phyloP scores from a whole-genome alignment of 2,888 invertebrate species.

The Ophonus ardosiacus region DNA sequence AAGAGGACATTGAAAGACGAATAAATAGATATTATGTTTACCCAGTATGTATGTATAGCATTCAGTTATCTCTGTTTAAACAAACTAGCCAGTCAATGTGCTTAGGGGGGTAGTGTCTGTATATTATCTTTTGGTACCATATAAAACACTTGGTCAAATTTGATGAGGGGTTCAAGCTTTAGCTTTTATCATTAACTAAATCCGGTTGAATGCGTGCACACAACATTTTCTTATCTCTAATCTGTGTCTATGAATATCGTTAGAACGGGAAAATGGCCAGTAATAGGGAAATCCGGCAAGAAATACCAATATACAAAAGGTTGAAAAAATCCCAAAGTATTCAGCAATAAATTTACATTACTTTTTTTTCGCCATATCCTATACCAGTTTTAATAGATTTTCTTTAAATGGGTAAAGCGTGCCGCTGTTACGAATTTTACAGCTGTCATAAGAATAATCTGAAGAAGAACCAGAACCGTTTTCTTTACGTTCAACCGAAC shows the following conservation, averaged over 20 bases:
- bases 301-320: background rate
- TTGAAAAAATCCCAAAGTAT: background rate
- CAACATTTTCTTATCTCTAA: conserved; percentile 9
- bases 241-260: conserved; percentile 21
- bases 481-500: too few species aligned
- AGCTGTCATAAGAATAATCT: too few species aligned
- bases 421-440: too few species aligned
- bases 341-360: background rate
- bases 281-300: background rate
- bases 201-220: conserved; percentile 29
- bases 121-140: conserved; percentile 27
- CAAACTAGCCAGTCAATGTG: background rate
- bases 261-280: background rate
- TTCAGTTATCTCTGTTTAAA: background rate
- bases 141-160: conserved; percentile 42
- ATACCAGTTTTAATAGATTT: too few species aligned
- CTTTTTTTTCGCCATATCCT: background rate
- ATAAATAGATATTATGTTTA: too few species aligned
- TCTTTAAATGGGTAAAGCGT: too few species aligned
- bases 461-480: too few species aligned
- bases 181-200: conserved; percentile 52
- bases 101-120: background rate
- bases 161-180: conserved; percentile 41
- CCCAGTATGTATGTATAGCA: background rate
- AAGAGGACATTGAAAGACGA: too few species aligned